Evolutionary conservation across 2,888 invertebrate species (phyloP).

Genomic region (Acleris literana): DNA sequence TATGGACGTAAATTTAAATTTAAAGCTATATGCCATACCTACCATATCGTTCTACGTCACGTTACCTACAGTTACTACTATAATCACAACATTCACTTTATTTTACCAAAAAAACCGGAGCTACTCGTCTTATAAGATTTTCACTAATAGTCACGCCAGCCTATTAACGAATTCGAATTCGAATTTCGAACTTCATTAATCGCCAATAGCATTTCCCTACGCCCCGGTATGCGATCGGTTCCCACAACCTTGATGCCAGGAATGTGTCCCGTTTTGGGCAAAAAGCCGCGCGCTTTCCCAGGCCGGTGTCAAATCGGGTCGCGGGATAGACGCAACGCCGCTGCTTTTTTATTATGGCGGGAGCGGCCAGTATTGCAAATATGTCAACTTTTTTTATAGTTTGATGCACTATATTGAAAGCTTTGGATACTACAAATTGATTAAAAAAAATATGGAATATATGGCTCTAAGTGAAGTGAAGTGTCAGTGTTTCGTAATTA

Average conservation of each 20-base stretch:
- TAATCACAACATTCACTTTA: no score
- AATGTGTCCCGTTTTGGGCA: slow-evolving; percentile 68
- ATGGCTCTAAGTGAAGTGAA: no score
- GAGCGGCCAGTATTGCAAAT: slow-evolving; percentile 5
- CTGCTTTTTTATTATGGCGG: slow-evolving; percentile 7
- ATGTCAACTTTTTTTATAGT: background rate
- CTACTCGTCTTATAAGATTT: background rate
- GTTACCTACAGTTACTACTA: no score
- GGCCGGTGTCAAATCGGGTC: slow-evolving; percentile 65
- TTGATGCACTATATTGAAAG: no score
- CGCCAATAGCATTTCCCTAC: slow-evolving; percentile 62
- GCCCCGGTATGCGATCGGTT: slow-evolving; percentile 75
- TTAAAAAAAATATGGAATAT: no score
- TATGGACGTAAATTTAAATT: no score
- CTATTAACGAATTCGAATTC: background rate
- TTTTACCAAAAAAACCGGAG: no score
- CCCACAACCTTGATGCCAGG: slow-evolving; percentile 76
- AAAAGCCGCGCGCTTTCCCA: slow-evolving; percentile 79
- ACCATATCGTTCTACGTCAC: no score
- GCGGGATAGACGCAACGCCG: slow-evolving; percentile 48
- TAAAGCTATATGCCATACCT: no score
- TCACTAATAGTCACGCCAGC: no score
- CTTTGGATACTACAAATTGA: no score
- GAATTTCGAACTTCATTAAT: slow-evolving; percentile 29
- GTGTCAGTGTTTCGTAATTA: no score